phyloP scores from a whole-genome alignment of 2,797 vertebrate genomes.

The Hydrocynus forskahlii region DNA sequence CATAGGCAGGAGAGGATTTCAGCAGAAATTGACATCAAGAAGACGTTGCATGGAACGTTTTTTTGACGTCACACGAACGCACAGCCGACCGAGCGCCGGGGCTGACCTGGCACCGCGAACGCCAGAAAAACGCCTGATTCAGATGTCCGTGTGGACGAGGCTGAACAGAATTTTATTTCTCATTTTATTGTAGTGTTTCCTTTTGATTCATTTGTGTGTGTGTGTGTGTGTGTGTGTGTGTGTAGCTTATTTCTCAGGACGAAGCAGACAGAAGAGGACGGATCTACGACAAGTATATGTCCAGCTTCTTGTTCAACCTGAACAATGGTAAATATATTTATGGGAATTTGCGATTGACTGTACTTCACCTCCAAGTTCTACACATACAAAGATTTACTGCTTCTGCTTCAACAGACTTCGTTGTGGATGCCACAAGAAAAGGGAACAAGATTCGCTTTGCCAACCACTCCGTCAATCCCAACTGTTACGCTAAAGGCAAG shows the following conservation, averaged over 20 bases:
- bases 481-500: conserved; percentile 96
- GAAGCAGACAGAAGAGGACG: conserved; percentile 96
- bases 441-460: conserved; percentile 99
- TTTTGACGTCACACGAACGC: too few species aligned
- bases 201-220: conserved; percentile 31
- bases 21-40: too few species aligned
- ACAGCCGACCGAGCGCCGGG: too few species aligned
- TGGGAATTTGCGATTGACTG: neutral
- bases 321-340: conserved; percentile 87
- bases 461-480: conserved; percentile 98
- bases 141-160: too few species aligned
- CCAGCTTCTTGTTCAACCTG: conserved; percentile 98
- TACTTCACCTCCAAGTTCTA: neutral
- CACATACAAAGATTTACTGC: neutral
- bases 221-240: conserved; percentile 38
- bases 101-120: too few species aligned
- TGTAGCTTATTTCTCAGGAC: conserved; percentile 95
- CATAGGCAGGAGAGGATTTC: too few species aligned
- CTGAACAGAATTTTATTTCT: too few species aligned
- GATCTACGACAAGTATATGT: conserved; percentile 99
- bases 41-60: too few species aligned
- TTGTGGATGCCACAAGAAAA: conserved; percentile 97
- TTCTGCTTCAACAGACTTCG: conserved; percentile 84
- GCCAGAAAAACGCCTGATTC: too few species aligned
- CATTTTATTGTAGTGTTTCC: too few species aligned